Percentiles rank a stretch among this genome's conserved stretches.
Evolutionary conservation across 1,140 invertebrate species (phyloP).

Genomic region (Schlechtendalia chinensis): DNA sequence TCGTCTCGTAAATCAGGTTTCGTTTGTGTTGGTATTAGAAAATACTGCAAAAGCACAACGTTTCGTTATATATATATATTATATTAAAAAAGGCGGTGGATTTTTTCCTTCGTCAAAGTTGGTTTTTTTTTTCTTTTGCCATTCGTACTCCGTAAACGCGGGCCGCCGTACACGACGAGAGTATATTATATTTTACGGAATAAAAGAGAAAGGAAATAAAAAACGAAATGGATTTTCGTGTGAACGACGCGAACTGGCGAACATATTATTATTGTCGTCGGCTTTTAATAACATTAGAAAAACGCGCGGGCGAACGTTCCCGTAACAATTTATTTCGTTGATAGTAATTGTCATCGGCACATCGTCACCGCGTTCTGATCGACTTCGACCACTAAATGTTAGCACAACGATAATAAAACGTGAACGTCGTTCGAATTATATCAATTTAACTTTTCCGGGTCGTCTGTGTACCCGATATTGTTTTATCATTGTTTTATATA

Average conservation of each 20-base stretch:
- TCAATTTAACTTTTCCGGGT: no score
- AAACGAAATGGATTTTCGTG: slow-evolving; percentile 14
- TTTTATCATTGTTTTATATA: no score
- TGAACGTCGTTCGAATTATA: no score
- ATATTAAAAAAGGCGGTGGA: slow-evolving; percentile 34
- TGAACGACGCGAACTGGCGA: slow-evolving; percentile 22
- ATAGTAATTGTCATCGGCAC: background rate
- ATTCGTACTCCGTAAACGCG: background rate
- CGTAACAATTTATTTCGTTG: background rate
- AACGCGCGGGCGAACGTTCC: background rate
- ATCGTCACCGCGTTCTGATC: no score
- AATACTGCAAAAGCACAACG: slow-evolving; percentile 7
- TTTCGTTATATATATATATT: background rate
- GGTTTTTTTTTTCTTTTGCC: slow-evolving; percentile 4
- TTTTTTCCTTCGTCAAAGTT: slow-evolving; percentile 22
- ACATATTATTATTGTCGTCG: background rate
- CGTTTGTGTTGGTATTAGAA: background rate
- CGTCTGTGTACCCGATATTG: no score
- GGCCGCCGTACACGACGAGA: background rate
- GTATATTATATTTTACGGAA: no score
- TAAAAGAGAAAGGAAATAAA: background rate
- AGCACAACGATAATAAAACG: no score
- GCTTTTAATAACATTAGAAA: slow-evolving; percentile 27
- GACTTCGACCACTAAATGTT: no score
- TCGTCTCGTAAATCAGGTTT: background rate